phyloP scores from a whole-genome alignment of 2,888 invertebrate species.

The Trissolcus brochymenae region DNA sequence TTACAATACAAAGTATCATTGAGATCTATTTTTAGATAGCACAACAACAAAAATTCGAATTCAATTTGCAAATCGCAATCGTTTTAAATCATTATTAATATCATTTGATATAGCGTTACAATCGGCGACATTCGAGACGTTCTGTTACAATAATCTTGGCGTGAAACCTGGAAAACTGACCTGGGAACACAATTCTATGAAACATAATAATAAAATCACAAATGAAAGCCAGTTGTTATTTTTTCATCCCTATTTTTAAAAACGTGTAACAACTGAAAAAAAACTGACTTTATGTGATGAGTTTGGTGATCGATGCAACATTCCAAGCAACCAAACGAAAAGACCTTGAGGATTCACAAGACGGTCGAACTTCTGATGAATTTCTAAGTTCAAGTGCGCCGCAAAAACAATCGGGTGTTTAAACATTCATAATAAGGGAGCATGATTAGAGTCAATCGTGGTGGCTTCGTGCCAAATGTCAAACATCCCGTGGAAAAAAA shows the following conservation, averaged over 20 bases:
- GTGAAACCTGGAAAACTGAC: constrained; percentile 14
- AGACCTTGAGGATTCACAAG: constrained; percentile 32
- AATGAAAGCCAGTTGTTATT: no score
- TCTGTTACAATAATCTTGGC: constrained; percentile 37
- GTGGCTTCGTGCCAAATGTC: constrained; percentile 3
- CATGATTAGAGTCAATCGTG: not conserved
- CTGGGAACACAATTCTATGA: no score
- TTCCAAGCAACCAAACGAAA: constrained; percentile 27
- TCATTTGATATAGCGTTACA: constrained; percentile 23
- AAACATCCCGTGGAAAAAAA: not conserved
- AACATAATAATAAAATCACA: no score
- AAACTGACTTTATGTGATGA: not conserved
- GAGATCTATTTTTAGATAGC: no score
- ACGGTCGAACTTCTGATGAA: constrained; percentile 6
- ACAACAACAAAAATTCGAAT: no score
- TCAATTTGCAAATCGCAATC: constrained; percentile 6
- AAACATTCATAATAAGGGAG: constrained; percentile 1
- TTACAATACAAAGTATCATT: no score
- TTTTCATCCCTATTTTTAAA: no score
- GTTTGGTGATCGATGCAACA: constrained; percentile 27
- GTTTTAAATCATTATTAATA: constrained; percentile 9
- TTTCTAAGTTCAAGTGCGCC: constrained; percentile 21
- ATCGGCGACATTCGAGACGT: constrained; percentile 34
- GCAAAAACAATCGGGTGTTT: constrained; percentile 13
- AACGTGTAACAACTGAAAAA: no score